Evolutionary conservation across 2,797 vertebrate species (phyloP).

Genomic region (Falco berigora): DNA sequence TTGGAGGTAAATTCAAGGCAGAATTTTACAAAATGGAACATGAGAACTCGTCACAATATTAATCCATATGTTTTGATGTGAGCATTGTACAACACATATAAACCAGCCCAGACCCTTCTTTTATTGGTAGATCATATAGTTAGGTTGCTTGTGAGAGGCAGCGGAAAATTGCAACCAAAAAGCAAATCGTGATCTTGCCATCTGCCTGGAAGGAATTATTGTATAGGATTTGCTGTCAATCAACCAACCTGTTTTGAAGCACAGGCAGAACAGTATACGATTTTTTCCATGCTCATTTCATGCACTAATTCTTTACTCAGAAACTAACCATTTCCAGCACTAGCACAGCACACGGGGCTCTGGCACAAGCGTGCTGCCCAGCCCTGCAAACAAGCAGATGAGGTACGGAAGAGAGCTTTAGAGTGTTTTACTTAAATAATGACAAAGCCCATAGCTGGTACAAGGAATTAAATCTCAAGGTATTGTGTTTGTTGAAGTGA

Average conservation of each 20-base stretch:
- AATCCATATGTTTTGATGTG: conserved; percentile 37
- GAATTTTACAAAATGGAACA: conserved; percentile 42
- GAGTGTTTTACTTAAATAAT: background rate
- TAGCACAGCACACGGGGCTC: background rate
- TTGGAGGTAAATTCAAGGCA: conserved; percentile 35
- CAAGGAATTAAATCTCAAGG: background rate
- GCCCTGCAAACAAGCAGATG: background rate
- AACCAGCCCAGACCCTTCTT: background rate
- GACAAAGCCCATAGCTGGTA: background rate
- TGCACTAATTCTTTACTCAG: conserved; percentile 31
- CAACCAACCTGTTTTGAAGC: conserved; percentile 56
- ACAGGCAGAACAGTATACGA: conserved; percentile 5
- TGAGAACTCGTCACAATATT: conserved; percentile 45
- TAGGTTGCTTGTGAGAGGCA: conserved; percentile 57
- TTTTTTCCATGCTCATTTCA: conserved; percentile 43
- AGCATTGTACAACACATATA: conserved; percentile 26
- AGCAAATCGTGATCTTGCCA: conserved; percentile 69
- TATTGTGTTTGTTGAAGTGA: background rate
- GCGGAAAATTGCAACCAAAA: conserved; percentile 65
- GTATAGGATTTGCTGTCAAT: conserved; percentile 62
- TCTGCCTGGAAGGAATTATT: conserved; percentile 68
- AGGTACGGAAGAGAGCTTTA: background rate
- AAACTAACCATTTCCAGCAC: background rate
- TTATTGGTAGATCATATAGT: background rate
- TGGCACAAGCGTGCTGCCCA: background rate